Base-by-base conservation (phyloP, 2,888 invertebrate species). In the Heteromurus nitidus region DNA sequence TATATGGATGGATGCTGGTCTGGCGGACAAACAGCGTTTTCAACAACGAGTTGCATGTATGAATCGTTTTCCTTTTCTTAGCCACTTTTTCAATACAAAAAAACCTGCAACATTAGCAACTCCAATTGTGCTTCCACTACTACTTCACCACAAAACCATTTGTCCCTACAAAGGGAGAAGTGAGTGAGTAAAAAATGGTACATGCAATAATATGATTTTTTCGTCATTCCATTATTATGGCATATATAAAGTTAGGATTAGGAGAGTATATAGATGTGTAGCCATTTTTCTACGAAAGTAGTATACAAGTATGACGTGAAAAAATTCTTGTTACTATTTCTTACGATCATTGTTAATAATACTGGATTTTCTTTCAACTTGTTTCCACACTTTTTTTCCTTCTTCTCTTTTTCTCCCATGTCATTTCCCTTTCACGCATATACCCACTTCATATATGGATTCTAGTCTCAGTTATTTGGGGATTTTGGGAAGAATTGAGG, bases 21-120 rank as follows among this genome's bases (percentile, higher is more conserved):
- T 36, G 9, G 13, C 7, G 26, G 26, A 9, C n/a, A 60, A 30
- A 60, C 18, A 30, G 36, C 1, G 13, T 30, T 64, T 64, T 64
- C 64, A 42, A 24, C 64, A 42, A 64, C 64, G 64, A 64, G 64
- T 64, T 64, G 64, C 64, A 64, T 64, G 64, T 24, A 64, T 30
- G 28, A 28, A 22, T 22, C 53, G n/a, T 3, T 53, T 53, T 18
- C 20, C 11, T 9, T 22, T 53, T 53, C 18, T 36, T 13, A 13
- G 7, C 36, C n/a, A n/a, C n/a, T n/a, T n/a, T n/a, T n/a, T n/a
- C n/a, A n/a, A n/a, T n/a, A n/a, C n/a, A n/a, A n/a, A n/a, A n/a
- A n/a, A n/a, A n/a, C n/a, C n/a, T n/a, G n/a, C n/a, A n/a, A n/a
- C n/a, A n/a, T n/a, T n/a, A n/a, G n/a, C n/a, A n/a, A n/a, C n/a